Percentiles rank a stretch among this genome's conserved stretches.
Evolutionary conservation across 2,113 vertebrate species (phyloP).

Genomic region (Asarcornis scutulata): DNA sequence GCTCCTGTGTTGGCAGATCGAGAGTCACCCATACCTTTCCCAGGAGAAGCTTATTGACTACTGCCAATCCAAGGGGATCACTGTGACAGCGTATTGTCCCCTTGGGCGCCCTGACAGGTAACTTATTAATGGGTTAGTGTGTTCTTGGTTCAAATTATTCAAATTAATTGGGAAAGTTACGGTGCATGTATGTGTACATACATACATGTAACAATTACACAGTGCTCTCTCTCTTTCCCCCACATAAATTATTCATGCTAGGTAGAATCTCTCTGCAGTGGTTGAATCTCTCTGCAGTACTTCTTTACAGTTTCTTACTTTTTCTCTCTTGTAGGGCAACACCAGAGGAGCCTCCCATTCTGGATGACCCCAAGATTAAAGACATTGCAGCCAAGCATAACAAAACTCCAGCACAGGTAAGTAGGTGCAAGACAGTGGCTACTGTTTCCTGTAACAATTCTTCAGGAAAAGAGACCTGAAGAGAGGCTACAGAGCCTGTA

Average conservation of each 20-base stretch:
- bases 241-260: not conserved
- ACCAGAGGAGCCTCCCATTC: slow-evolving; percentile 78
- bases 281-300: not conserved
- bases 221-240: too few relatives aligned
- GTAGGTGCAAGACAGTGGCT: not conserved
- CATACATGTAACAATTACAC: not conserved
- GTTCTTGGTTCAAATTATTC: not conserved
- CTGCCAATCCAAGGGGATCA: slow-evolving; percentile 89
- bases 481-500: not conserved
- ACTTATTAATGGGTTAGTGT: not conserved
- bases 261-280: not conserved
- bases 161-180: not conserved
- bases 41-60: slow-evolving; percentile 90
- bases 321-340: slow-evolving; percentile 73
- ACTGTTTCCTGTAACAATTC: not conserved
- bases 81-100: slow-evolving; percentile 93
- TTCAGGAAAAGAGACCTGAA: not conserved
- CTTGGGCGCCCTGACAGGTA: slow-evolving; percentile 94
- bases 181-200: not conserved
- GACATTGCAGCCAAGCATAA: slow-evolving; percentile 84
- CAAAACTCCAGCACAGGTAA: slow-evolving; percentile 88
- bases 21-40: slow-evolving; percentile 91
- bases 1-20: slow-evolving; percentile 78
- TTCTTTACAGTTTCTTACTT: not conserved
- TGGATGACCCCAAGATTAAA: slow-evolving; percentile 86